phyloP scores from a whole-genome alignment of 2,888 invertebrate genomes.

The Shargacucullia verbasci region DNA sequence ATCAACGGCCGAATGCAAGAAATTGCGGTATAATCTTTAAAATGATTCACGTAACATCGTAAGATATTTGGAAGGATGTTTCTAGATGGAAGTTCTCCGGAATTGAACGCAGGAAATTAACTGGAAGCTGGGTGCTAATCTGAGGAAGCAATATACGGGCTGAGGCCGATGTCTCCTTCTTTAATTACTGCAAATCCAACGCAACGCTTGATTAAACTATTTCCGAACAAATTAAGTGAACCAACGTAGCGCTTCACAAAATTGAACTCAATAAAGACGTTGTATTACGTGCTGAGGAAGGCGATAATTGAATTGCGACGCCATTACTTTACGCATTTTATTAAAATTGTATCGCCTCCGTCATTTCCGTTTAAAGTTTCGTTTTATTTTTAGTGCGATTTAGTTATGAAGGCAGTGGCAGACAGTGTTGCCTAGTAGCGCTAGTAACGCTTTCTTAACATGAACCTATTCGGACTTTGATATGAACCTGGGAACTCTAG shows the following conservation, averaged over 20 bases:
- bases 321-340: constrained; percentile 38
- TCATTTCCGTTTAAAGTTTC: constrained; percentile 1
- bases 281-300: constrained; percentile 38
- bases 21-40: constrained; percentile 11
- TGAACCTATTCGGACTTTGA: too few relatives aligned
- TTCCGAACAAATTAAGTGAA: constrained; percentile 71
- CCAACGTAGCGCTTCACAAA: constrained; percentile 57
- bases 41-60: constrained; percentile 10
- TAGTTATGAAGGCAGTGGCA: neutral
- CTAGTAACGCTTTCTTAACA: too few relatives aligned
- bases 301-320: constrained; percentile 46
- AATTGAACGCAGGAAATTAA: constrained; percentile 78
- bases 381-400: neutral
- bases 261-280: constrained; percentile 56
- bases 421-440: too few relatives aligned
- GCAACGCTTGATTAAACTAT: constrained; percentile 75
- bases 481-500: too few relatives aligned
- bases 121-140: constrained; percentile 76
- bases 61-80: constrained; percentile 62
- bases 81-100: constrained; percentile 62
- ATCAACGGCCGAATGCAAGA: constrained; percentile 5
- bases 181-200: constrained; percentile 77
- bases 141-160: constrained; percentile 76
- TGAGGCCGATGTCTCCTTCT: constrained; percentile 68
- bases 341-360: constrained; percentile 33